Conservation (phyloP, 2,797 vertebrate species). For the Gambusia yucatana region DNA sequence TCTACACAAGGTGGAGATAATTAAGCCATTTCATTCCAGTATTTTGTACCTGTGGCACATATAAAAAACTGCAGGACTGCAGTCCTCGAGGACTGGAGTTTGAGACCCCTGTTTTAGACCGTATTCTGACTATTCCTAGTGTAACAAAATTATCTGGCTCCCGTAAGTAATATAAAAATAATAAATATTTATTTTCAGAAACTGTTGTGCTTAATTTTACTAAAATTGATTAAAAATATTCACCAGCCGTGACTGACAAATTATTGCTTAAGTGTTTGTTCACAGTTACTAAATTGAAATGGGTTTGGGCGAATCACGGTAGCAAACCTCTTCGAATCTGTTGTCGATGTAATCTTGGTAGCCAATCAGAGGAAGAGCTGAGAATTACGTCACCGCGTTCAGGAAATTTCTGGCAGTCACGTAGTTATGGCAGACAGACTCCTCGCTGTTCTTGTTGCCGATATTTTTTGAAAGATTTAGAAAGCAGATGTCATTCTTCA, state of each 20-base stretch:
- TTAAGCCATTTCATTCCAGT: no score
- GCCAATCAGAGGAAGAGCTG: slow-evolving; percentile 45
- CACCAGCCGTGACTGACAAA: background rate
- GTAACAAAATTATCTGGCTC: background rate
- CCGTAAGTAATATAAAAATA: background rate
- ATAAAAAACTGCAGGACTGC: no score
- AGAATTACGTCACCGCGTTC: slow-evolving; percentile 17
- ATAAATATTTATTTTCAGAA: background rate
- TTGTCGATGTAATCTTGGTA: background rate
- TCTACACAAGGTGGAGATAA: no score
- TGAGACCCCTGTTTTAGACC: background rate
- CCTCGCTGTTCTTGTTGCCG: no score
- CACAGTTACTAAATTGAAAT: background rate
- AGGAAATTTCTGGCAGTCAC: background rate
- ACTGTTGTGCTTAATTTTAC: background rate
- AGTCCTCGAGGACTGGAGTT: no score
- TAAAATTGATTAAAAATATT: background rate
- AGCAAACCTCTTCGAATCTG: background rate
- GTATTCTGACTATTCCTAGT: background rate
- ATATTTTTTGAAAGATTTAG: background rate
- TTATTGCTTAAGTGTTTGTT: background rate
- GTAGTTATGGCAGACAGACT: background rate
- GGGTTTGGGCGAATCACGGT: background rate
- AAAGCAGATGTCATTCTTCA: fast-evolving
- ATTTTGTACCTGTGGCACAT: no score